A percentile compares a stretch with the other conserved stretches of the same genome.
Evolutionary conservation across 2,113 vertebrate genomes (phyloP).

Genomic region (Heterotilapia buettikoferi): DNA sequence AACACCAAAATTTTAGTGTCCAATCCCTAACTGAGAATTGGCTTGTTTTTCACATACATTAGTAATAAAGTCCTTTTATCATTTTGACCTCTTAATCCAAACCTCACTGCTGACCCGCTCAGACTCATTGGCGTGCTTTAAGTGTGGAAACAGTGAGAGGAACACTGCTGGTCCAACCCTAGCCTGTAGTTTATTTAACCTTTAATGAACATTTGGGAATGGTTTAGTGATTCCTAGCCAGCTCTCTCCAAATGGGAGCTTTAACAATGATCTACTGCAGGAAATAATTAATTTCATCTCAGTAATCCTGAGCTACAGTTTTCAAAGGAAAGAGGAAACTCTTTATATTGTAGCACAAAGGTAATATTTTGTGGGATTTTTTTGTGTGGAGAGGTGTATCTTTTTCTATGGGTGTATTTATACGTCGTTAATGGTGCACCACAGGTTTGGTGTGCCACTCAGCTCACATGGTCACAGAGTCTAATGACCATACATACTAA

Average conservation of each 20-base stretch:
- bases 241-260: background rate
- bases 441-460: slow-evolving; percentile 18
- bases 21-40: background rate
- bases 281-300: slow-evolving; percentile 8
- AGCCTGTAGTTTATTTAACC: background rate
- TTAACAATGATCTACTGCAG: background rate
- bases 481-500: slow-evolving; percentile 36
- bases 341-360: background rate
- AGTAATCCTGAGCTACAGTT: background rate
- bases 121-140: background rate
- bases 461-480: slow-evolving; percentile 6
- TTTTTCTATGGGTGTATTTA: slow-evolving; percentile 2
- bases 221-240: background rate
- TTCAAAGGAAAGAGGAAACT: background rate
- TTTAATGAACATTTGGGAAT: background rate
- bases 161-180: background rate
- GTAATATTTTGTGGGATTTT: background rate
- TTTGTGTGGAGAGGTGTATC: slow-evolving; percentile 5
- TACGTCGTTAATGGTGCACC: background rate
- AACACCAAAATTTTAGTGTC: background rate
- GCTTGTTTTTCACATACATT: background rate
- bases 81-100: background rate
- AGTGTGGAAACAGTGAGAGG: background rate
- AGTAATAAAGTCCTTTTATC: background rate
- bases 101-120: background rate